Evolutionary conservation across 2,113 vertebrate species (phyloP).

Genomic region (Brienomyrus longianalis): DNA sequence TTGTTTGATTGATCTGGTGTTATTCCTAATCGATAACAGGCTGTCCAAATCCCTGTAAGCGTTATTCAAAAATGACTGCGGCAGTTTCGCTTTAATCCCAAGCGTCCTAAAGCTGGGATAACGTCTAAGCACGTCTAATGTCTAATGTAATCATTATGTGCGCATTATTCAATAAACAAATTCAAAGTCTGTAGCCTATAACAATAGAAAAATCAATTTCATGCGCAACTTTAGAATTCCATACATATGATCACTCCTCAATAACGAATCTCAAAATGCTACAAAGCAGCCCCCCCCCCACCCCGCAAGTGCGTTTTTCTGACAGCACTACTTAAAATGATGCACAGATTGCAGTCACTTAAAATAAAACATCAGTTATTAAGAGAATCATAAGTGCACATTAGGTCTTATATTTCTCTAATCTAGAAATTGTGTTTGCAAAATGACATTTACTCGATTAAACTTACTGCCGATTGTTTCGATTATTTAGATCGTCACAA

Average conservation of each 20-base stretch:
- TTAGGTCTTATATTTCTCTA: background rate
- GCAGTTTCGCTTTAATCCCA: background rate
- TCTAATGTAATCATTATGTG: background rate
- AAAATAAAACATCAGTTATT: background rate
- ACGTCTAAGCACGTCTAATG: no score
- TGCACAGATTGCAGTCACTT: background rate
- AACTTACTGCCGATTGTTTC: background rate
- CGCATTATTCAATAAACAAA: background rate
- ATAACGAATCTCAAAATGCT: background rate
- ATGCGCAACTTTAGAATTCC: background rate
- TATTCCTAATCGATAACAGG: background rate
- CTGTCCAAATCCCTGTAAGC: background rate
- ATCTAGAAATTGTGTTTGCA: background rate
- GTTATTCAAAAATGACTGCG: background rate
- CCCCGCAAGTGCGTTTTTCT: no score
- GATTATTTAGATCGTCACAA: background rate
- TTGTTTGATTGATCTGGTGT: background rate
- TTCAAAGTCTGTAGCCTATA: background rate
- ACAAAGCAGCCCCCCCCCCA: background rate
- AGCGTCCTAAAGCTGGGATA: background rate
- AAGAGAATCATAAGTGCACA: background rate
- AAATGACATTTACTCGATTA: background rate
- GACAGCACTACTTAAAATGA: background rate
- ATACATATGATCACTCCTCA: background rate
- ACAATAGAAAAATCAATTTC: background rate